Base-by-base conservation (phyloP, 2,113 vertebrate species). In the Saimiri boliviensis region DNA sequence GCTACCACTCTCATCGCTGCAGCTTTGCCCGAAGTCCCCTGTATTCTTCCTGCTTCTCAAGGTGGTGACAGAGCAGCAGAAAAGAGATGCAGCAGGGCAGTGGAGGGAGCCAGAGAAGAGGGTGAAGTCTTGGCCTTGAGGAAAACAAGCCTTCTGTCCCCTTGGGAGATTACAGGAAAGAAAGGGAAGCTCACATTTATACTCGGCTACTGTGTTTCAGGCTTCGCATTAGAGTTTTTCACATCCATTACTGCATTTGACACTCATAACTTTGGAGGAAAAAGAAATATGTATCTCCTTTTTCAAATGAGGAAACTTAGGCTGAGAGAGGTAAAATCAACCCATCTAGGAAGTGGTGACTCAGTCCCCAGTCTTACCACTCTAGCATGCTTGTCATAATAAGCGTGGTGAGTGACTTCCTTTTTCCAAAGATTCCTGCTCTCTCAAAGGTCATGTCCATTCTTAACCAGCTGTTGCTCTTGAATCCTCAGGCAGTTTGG, bases 401-500 rank as follows among this genome's bases (percentile, higher is more conserved):
- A 27, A 88, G 77, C 30, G 3, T 14, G 3, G 7, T 2, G 32
- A 47, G 56, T 68, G 52, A 35, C 37, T 52, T 37, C 58, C 37
- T 37, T 66, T 76, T 68, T 66, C 45, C 21, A 42, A 87, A 47
- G 52, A 68, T 1, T 6, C 19, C 9, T 9, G 14, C 1, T 21
- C 21, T 30, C n/a, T 45, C 20, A 0, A 25, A 85, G 23, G n/a
- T 40, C 58, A 1, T 8, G 45, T 42, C 87, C 56, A 37, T 80
- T 66, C 68, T 58, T 76, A 95, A 95, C 54, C 86, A 54, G 45
- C 52, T 60, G 20, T 70, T 89, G 86, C 19, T 87, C n/a, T 90
- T 96, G 30, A 79, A 1, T 21, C 92, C 87, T 54, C 98, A 99
- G 99, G 97, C 99, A 99, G 97, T 99, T 99, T 63, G 99, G 99